Evolutionary conservation across 2,797 vertebrate species (phyloP).

Genomic region (Aphelocoma californica): DNA sequence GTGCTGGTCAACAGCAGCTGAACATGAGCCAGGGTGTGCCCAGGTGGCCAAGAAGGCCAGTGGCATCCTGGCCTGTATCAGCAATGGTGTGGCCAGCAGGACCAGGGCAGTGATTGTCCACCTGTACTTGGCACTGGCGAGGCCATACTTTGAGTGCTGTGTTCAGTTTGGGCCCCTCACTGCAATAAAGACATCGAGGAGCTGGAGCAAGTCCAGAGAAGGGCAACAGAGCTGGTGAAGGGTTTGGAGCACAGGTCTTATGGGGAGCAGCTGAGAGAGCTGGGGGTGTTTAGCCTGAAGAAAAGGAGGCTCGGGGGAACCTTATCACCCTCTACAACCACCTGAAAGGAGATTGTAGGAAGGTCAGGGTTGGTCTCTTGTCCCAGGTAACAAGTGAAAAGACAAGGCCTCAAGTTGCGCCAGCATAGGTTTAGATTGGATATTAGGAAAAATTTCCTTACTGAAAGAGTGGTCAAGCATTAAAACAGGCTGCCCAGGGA

Average conservation of each 20-base stretch:
- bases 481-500: not conserved
- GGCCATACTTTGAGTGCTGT: fast-evolving
- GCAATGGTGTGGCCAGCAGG: not conserved
- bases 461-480: not conserved
- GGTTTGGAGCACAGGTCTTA: not conserved
- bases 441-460: not conserved
- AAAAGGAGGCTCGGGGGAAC: not conserved
- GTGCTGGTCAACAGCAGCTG: not conserved
- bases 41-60: not conserved
- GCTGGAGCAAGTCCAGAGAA: not conserved
- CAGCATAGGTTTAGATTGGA: not conserved
- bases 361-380: not conserved
- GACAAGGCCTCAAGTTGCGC: not conserved
- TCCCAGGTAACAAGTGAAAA: not conserved
- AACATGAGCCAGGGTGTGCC: not conserved
- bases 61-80: not conserved
- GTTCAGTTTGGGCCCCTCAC: not conserved
- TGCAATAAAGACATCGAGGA: no score
- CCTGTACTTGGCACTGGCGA: fast-evolving
- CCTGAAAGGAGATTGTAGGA: not conserved
- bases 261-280: not conserved
- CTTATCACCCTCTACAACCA: not conserved
- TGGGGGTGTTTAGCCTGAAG: not conserved
- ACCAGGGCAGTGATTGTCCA: not conserved
- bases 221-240: not conserved